Base-by-base conservation (phyloP, 2,888 invertebrate species). In the Xylota sylvarum region DNA sequence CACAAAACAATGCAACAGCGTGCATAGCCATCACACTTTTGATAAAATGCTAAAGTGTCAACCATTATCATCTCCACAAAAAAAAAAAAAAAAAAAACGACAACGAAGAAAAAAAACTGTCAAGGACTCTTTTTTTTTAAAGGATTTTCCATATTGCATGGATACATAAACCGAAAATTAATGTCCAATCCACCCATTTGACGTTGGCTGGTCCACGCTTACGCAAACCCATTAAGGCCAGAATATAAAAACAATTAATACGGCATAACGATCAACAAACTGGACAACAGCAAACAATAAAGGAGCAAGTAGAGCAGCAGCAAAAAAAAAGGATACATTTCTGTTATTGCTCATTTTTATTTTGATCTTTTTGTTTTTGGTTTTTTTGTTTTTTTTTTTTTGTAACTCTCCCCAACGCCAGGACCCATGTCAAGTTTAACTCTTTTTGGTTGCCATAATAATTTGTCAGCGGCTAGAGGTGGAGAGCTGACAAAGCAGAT, bases 391-490 rank as follows among this genome's bases (percentile, higher is more conserved):
- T 17, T 19, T n/a, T n/a, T 40, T 19, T 19, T 10, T 40, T 60
- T 40, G 55, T 40, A 74, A 65, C 56, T 37, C 43, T 23, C 32
- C 14, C 43, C 48, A 55, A 35, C 35, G 12, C 27, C 27, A 4
- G 46, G 4, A 55, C 35, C 74, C 80, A 43, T 74, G 79, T 84
- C 79, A 67, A 72, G 27, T 64, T 67, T 62, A 76, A 76, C 81
- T 82, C 77, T 77, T 77, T 35, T 82, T 56, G 58, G 50, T 72
- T 65, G 64, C 77, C 70, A 80, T 64, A 74, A 50, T 37, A 74
- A 64, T 74, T 56, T 79, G 50, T 70, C 84, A 79, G 48, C 69
- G 4, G 23, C 17, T 17, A 7, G 69, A 14, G 12, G 14, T 35
- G 55, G 48, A 78, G 48, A 78, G 32, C 64, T 48, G 73, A 80